A percentile compares a stretch with the other conserved stretches of the same genome.
Evolutionary conservation across 2,113 vertebrate species (phyloP).

Genomic region (Cranoglanis bouderius): DNA sequence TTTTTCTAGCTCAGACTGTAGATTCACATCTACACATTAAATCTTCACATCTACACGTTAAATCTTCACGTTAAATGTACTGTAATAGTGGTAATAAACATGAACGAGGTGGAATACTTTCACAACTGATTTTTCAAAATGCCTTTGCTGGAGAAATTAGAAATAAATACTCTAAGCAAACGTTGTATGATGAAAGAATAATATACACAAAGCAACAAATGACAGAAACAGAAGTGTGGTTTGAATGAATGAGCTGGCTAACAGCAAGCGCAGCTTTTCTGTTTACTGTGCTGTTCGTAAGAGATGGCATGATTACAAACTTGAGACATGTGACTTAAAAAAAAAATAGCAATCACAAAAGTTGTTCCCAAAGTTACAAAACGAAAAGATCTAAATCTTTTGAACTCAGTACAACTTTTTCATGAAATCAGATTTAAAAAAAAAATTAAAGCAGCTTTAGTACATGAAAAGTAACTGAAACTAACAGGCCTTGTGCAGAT

Average conservation of each 20-base stretch:
- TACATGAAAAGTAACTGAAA: background rate
- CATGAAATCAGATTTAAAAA: background rate
- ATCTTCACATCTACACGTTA: no score
- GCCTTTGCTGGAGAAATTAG: background rate
- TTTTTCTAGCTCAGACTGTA: background rate
- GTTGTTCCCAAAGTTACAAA: background rate
- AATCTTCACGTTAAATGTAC: background rate
- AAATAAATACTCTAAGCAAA: background rate
- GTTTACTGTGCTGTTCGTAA: background rate
- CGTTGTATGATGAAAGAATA: background rate
- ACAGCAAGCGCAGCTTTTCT: background rate
- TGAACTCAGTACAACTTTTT: background rate
- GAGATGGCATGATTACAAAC: background rate
- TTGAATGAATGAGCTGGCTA: background rate
- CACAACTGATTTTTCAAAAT: background rate
- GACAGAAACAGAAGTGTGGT: background rate
- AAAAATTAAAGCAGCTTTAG: background rate
- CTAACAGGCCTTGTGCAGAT: background rate
- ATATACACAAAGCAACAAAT: background rate
- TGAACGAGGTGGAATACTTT: background rate
- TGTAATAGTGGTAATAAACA: background rate
- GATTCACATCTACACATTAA: background rate
- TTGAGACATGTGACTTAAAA: background rate
- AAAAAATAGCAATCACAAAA: background rate
- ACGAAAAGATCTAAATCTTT: background rate